Percentiles rank a stretch among this genome's conserved stretches.
Conservation (phyloP, 2,888 invertebrate species). For the Chaitophorus viminalis region DNA sequence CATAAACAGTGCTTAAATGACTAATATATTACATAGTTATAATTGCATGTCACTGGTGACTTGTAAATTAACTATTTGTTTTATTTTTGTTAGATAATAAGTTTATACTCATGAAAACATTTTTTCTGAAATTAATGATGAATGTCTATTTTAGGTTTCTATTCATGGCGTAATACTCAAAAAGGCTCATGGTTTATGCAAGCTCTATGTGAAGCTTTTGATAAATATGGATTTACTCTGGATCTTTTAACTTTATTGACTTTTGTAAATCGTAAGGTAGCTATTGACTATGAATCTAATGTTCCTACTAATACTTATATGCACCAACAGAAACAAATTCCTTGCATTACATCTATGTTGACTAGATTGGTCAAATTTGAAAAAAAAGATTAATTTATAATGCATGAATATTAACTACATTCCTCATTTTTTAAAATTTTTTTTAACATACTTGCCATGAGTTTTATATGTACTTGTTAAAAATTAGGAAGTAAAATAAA, state of each 20-base stretch:
- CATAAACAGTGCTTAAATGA: too few species aligned
- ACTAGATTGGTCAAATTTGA: slow-evolving; percentile 81
- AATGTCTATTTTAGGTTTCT: slow-evolving; percentile 75
- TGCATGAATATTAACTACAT: background rate
- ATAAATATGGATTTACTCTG: slow-evolving; percentile 76
- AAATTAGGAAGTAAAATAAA: background rate
- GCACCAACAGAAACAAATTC: slow-evolving; percentile 94
- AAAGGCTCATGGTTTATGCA: slow-evolving; percentile 98
- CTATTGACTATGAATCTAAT: slow-evolving; percentile 90
- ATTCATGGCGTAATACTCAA: slow-evolving; percentile 93
- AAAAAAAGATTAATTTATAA: background rate
- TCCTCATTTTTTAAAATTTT: background rate
- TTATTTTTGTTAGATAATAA: background rate
- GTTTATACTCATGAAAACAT: slow-evolving; percentile 6
- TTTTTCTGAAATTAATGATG: slow-evolving; percentile 23
- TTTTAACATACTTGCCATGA: background rate
- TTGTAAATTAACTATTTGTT: too few species aligned
- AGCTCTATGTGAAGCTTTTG: slow-evolving; percentile 84
- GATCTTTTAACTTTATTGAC: slow-evolving; percentile 89
- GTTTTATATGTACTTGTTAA: background rate
- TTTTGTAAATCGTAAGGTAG: slow-evolving; percentile 85
- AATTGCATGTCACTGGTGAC: too few species aligned
- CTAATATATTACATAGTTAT: too few species aligned
- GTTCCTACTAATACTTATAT: slow-evolving; percentile 80
- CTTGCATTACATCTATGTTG: slow-evolving; percentile 90